These are phyloP conservation scores for Pinna nobilis DNA, from an alignment of 1,140 invertebrate genomes.

Conservation along the genomic window DNA sequence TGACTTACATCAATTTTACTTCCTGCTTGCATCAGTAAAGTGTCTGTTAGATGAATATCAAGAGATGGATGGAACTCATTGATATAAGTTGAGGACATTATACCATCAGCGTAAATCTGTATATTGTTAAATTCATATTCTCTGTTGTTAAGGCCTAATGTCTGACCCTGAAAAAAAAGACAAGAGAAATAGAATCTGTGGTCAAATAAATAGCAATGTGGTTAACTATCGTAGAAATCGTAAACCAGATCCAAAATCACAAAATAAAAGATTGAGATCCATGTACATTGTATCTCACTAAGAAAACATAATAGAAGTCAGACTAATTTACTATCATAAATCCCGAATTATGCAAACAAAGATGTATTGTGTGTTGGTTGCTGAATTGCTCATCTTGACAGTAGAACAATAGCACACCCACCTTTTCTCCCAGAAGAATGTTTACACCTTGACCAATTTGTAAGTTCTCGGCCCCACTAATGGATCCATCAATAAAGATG, in stretches of 20 bases:
- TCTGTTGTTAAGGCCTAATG: constrained; percentile 16
- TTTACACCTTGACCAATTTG: constrained; percentile 56
- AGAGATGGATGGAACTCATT: constrained; percentile 51
- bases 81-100: constrained; percentile 45
- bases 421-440: constrained; percentile 55
- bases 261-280: too few species aligned
- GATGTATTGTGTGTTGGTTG: background rate
- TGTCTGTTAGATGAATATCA: constrained; percentile 40
- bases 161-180: constrained; percentile 13
- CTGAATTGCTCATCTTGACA: background rate
- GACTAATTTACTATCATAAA: background rate
- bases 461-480: constrained; percentile 55
- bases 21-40: constrained; percentile 58
- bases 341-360: background rate
- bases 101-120: constrained; percentile 59
- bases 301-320: background rate
- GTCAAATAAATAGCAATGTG: too few species aligned
- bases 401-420: constrained; percentile 19
- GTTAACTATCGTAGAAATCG: too few species aligned
- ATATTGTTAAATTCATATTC: constrained; percentile 49
- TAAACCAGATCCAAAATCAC: too few species aligned
- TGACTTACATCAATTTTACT: constrained; percentile 55
- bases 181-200: too few species aligned
- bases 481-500: constrained; percentile 53
- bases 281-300: background rate